These are phyloP conservation scores for Mactromeris polynyma DNA, from an alignment of 2,888 invertebrate species.

Conservation along the genomic window DNA sequence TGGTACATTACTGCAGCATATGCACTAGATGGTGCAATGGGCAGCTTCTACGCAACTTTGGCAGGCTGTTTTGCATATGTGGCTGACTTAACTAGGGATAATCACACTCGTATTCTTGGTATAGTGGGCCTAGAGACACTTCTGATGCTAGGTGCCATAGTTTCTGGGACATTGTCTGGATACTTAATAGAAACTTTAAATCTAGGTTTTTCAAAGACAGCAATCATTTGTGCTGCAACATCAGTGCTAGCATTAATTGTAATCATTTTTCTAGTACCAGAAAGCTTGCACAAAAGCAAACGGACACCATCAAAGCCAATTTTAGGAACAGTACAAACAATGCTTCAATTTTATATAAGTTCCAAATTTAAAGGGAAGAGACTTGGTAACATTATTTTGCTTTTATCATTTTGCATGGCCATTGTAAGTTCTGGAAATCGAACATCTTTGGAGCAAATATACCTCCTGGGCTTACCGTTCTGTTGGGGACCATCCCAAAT, in stretches of 20 bases:
- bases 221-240: constrained; percentile 17
- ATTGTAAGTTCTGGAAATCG: constrained; percentile 5
- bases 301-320: constrained; percentile 14
- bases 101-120: constrained; percentile 17
- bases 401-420: constrained; percentile 20
- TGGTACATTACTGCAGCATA: constrained; percentile 13
- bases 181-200: constrained; percentile 18
- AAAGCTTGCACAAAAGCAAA: constrained; percentile 29
- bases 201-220: constrained; percentile 33
- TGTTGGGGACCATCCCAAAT: constrained; percentile 61
- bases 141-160: neutral
- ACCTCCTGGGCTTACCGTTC: constrained; percentile 58
- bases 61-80: constrained; percentile 24
- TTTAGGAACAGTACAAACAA: neutral
- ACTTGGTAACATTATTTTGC: constrained; percentile 18
- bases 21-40: constrained; percentile 14
- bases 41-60: constrained; percentile 9
- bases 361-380: constrained; percentile 38
- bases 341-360: constrained; percentile 34
- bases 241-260: neutral
- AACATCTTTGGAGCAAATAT: constrained; percentile 50
- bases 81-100: constrained; percentile 15
- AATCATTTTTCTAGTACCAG: constrained; percentile 10
- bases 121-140: constrained; percentile 25
- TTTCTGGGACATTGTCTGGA: constrained; percentile 28